Percentiles rank a stretch among this genome's conserved stretches.
Conservation (phyloP, 2,113 vertebrate species). For the Ctenodactylus gundi region DNA sequence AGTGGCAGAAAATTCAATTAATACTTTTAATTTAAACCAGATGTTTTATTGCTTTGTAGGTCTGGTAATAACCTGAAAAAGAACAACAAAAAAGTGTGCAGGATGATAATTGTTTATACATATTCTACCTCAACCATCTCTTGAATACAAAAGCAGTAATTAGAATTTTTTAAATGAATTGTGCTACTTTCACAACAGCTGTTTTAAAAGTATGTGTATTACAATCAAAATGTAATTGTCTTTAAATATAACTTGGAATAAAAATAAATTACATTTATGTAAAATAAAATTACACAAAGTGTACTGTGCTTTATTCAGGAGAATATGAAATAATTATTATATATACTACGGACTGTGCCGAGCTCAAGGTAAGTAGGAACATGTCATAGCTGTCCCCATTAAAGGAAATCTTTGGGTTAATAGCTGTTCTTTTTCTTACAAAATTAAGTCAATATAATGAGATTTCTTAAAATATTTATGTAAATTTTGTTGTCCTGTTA, state of each 20-base stretch:
- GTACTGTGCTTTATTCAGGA: not conserved
- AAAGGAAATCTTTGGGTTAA: not conserved
- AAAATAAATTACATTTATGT: conserved; percentile 5
- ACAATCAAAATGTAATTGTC: not conserved
- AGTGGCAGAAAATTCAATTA: not conserved
- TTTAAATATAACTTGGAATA: not conserved
- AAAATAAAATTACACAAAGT: not conserved
- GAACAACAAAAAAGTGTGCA: not conserved
- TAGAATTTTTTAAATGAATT: not conserved
- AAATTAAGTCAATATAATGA: not conserved
- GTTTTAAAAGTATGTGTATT: not conserved
- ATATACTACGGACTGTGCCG: not conserved
- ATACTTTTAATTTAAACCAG: conserved; percentile 21
- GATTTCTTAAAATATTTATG: not conserved
- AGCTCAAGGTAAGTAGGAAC: not conserved
- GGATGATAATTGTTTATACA: conserved; percentile 33
- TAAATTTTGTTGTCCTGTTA: not conserved
- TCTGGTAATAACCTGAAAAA: not conserved
- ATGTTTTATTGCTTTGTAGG: conserved; percentile 1
- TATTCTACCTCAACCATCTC: not conserved
- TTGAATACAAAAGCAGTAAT: conserved; percentile 2
- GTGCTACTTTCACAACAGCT: not conserved
- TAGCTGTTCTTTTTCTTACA: not conserved
- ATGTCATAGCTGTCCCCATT: not conserved
- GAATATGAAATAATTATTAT: not conserved